These are phyloP conservation scores for Helicoverpa assulta DNA, from an alignment of 2,888 invertebrate species.

Conservation along the genomic window DNA sequence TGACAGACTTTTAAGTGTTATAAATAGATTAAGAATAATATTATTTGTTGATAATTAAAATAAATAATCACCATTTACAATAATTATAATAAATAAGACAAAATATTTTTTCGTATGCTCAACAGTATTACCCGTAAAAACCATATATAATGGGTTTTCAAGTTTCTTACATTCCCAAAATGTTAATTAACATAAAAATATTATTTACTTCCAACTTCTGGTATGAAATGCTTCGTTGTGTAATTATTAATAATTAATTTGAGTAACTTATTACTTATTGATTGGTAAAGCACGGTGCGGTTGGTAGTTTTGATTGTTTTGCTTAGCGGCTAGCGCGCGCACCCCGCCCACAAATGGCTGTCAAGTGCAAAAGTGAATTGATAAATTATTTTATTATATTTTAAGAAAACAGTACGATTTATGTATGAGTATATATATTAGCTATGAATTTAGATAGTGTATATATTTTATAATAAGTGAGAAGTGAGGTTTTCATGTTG, in stretches of 20 bases:
- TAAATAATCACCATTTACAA: background rate
- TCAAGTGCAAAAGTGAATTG: conserved; percentile 71
- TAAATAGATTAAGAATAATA: background rate
- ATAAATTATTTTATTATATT: conserved; percentile 64
- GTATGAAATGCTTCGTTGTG: background rate
- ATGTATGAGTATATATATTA: conserved; percentile 47
- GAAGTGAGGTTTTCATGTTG: conserved; percentile 46
- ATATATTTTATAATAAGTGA: conserved; percentile 50
- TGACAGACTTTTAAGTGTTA: background rate
- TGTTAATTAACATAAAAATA: background rate
- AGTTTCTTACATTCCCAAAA: background rate
- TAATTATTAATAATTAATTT: conserved; percentile 27
- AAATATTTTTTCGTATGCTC: too few species aligned
- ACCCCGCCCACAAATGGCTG: conserved; percentile 84
- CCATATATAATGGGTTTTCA: too few species aligned
- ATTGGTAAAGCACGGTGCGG: conserved; percentile 56
- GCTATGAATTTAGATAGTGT: conserved; percentile 53
- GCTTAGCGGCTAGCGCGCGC: conserved; percentile 76
- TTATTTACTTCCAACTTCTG: background rate
- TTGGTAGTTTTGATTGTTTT: conserved; percentile 79
- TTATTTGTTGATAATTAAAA: background rate
- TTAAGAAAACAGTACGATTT: conserved; percentile 42
- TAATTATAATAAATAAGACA: too few species aligned
- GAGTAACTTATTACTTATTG: conserved; percentile 47
- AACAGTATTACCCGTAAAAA: too few species aligned